These are phyloP conservation scores for Megaleporinus macrocephalus DNA, from an alignment of 2,113 vertebrate species.

Conservation along the genomic window DNA sequence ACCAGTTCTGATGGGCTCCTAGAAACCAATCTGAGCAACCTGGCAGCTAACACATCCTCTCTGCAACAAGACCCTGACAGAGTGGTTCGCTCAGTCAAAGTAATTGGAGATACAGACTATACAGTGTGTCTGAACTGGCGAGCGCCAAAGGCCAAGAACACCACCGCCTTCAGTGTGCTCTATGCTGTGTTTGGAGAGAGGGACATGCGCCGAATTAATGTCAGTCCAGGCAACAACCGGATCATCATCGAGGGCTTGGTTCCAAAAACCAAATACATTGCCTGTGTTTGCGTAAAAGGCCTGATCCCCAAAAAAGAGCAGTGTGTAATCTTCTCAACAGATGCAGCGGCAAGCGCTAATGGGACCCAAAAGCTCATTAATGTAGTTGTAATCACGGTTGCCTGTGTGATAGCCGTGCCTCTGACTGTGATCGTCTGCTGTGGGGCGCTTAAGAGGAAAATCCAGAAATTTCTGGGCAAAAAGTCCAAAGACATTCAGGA, in stretches of 20 bases:
- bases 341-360: constrained; percentile 87
- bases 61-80: constrained; percentile 80
- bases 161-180: constrained; percentile 87
- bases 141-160: constrained; percentile 84
- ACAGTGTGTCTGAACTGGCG: constrained; percentile 92
- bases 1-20: constrained; percentile 67
- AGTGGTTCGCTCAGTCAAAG: constrained; percentile 88
- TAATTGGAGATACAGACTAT: constrained; percentile 91
- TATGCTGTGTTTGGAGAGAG: constrained; percentile 90
- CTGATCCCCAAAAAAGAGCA: constrained; percentile 92
- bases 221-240: constrained; percentile 86
- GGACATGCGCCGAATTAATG: constrained; percentile 87
- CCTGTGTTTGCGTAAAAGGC: constrained; percentile 88
- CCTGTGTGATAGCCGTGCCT: constrained; percentile 89
- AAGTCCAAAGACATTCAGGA: constrained; percentile 85
- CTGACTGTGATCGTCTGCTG: constrained; percentile 94
- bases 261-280: constrained; percentile 94
- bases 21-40: constrained; percentile 78
- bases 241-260: constrained; percentile 86
- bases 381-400: constrained; percentile 93
- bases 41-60: constrained; percentile 79
- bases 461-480: constrained; percentile 81
- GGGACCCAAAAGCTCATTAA: constrained; percentile 95
- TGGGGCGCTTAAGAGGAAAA: constrained; percentile 87
- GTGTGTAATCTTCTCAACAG: constrained; percentile 95